A percentile compares a stretch with the other conserved stretches of the same genome.
Conservation (phyloP, 2,888 invertebrate species). For the Amblyteles armatorius region DNA sequence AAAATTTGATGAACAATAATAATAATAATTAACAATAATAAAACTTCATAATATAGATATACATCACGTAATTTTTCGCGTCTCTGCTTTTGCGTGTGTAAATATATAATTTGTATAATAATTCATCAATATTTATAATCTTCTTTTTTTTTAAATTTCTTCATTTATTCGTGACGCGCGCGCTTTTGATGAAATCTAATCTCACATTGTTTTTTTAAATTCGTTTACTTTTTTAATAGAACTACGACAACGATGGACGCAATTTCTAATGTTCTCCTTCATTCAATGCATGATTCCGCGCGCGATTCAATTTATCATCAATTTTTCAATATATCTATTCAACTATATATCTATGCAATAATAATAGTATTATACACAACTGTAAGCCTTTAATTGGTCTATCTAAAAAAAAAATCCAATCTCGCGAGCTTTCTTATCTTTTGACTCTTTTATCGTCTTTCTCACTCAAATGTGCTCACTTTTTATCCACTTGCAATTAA, state of each 20-base stretch:
- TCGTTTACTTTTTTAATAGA: slow-evolving; percentile 31
- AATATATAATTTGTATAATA: slow-evolving; percentile 61
- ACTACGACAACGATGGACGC: slow-evolving; percentile 76
- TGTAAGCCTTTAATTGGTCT: slow-evolving; percentile 50
- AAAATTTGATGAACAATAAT: slow-evolving; percentile 53
- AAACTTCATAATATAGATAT: slow-evolving; percentile 49
- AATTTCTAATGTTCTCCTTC: slow-evolving; percentile 65
- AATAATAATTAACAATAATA: slow-evolving; percentile 52
- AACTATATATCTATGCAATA: slow-evolving; percentile 54
- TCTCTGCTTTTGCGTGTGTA: slow-evolving; percentile 42
- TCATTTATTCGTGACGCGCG: slow-evolving; percentile 45
- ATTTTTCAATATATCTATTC: slow-evolving; percentile 41
- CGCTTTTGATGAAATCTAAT: slow-evolving; percentile 22
- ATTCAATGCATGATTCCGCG: slow-evolving; percentile 26
- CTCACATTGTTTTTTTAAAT: slow-evolving; percentile 28
- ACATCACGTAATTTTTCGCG: slow-evolving; percentile 39
- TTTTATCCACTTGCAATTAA: slow-evolving; percentile 14
- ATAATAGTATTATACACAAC: slow-evolving; percentile 57
- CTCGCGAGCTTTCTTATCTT: slow-evolving; percentile 19
- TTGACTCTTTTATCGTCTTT: slow-evolving; percentile 10
- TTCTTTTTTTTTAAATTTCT: not conserved
- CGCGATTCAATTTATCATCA: slow-evolving; percentile 26
- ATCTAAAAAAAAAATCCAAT: slow-evolving; percentile 57
- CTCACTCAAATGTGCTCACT: slow-evolving; percentile 12
- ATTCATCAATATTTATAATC: slow-evolving; percentile 51